These are phyloP conservation scores for Callopanchax toddi DNA, from an alignment of 2,113 vertebrate genomes.

Conservation along the genomic window DNA sequence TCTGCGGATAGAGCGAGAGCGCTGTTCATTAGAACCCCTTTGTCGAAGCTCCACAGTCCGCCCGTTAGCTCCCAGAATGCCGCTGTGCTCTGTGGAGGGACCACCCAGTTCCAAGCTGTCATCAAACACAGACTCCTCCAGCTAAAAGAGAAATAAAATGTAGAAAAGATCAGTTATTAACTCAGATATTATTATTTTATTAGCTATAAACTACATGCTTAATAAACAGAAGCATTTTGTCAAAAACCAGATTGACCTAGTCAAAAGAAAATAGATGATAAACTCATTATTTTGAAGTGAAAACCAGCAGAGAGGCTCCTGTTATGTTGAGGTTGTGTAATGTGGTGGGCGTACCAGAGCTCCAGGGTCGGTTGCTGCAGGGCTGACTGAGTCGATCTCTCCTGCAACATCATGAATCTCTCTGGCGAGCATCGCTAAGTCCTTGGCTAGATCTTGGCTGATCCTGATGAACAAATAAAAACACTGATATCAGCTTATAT, in stretches of 20 bases:
- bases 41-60: slow-evolving; percentile 82
- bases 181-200: neutral
- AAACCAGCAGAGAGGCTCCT: neutral
- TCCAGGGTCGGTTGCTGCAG: slow-evolving; percentile 92
- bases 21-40: slow-evolving; percentile 77
- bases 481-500: neutral
- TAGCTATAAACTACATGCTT: too few species aligned
- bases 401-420: slow-evolving; percentile 99
- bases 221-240: too few species aligned
- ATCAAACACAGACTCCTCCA: slow-evolving; percentile 91
- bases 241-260: neutral
- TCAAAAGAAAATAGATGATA: neutral
- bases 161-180: too few species aligned
- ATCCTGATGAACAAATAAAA: slow-evolving; percentile 81
- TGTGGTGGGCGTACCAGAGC: slow-evolving; percentile 81
- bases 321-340: neutral
- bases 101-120: slow-evolving; percentile 87
- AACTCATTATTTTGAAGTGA: neutral
- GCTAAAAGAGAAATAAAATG: slow-evolving; percentile 59
- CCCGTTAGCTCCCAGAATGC: slow-evolving; percentile 82
- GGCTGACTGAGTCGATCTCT: slow-evolving; percentile 97
- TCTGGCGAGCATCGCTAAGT: slow-evolving; percentile 94
- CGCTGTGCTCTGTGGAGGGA: slow-evolving; percentile 81
- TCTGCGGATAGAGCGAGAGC: slow-evolving; percentile 88
- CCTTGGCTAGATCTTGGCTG: slow-evolving; percentile 91